Evolutionary conservation across 2,797 vertebrate genomes (phyloP).

Genomic region (Hypotaenidia philippensis): DNA sequence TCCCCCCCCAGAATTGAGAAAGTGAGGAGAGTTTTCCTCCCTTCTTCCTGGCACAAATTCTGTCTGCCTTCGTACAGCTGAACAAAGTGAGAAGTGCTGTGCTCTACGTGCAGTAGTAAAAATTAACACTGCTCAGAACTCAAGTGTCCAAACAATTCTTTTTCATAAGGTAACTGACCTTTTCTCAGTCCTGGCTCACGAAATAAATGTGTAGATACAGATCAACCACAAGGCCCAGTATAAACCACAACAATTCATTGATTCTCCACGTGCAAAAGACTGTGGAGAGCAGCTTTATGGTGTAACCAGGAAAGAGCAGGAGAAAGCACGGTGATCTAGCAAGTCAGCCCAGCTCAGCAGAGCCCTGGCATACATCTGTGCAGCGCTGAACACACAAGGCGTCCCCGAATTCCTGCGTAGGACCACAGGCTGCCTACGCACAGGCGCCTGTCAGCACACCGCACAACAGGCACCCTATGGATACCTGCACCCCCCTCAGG

Average conservation of each 20-base stretch:
- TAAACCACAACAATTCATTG: fast-evolving
- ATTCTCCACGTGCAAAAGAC: background rate
- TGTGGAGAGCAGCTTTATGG: background rate
- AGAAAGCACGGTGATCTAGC: fast-evolving
- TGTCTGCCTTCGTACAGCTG: background rate
- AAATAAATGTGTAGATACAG: background rate
- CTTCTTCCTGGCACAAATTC: background rate
- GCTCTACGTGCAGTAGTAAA: background rate
- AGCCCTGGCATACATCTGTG: background rate
- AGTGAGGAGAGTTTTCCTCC: background rate
- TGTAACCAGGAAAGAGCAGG: background rate
- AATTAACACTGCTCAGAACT: background rate
- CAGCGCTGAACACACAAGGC: fast-evolving
- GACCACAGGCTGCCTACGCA: fast-evolving
- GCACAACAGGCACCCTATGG: fast-evolving
- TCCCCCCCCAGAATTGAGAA: background rate
- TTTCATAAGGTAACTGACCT: background rate
- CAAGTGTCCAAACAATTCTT: background rate
- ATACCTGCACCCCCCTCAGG: background rate
- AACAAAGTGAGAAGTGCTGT: background rate
- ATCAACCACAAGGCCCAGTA: background rate
- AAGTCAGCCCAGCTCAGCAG: background rate
- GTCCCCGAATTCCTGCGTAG: fast-evolving
- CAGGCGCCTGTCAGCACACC: fast-evolving
- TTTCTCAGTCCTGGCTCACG: background rate